A percentile compares a stretch with the other conserved stretches of the same genome.
These are phyloP conservation scores for Seira sanloemensis DNA, from an alignment of 2,888 invertebrate species.

Conservation along the genomic window DNA sequence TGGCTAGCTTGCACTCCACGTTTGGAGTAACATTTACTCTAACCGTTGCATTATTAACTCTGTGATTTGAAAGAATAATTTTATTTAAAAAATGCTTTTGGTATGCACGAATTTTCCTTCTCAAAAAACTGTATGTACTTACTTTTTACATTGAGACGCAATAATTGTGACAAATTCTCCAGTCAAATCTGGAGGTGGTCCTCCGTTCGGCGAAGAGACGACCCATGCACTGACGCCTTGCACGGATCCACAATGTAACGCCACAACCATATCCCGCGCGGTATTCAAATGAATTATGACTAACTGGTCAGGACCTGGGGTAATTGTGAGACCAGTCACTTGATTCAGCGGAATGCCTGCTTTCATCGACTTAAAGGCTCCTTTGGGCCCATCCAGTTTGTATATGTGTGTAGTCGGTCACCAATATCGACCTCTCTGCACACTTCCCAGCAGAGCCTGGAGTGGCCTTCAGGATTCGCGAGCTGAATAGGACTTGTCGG, in stretches of 20 bases:
- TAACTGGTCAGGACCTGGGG: constrained; percentile 90
- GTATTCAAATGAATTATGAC: constrained; percentile 90
- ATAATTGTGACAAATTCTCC: constrained; percentile 72
- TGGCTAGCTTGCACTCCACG: constrained; percentile 89
- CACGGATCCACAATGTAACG: constrained; percentile 78
- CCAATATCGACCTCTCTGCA: constrained; percentile 90
- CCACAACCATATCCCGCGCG: constrained; percentile 93
- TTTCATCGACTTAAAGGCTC: constrained; percentile 87
- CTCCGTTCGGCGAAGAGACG: constrained; percentile 66
- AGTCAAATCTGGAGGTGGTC: constrained; percentile 72
- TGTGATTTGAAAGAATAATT: constrained; percentile 76
- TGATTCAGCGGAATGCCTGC: constrained; percentile 88
- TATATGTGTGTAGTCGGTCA: constrained; percentile 91
- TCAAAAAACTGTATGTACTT: constrained; percentile 50
- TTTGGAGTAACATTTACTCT: constrained; percentile 83
- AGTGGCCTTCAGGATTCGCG: constrained; percentile 84
- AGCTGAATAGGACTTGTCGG: constrained; percentile 81
- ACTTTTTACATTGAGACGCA: constrained; percentile 70
- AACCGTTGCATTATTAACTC: constrained; percentile 83
- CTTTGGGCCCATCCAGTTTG: constrained; percentile 89
- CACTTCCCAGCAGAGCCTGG: constrained; percentile 75
- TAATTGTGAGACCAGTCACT: constrained; percentile 83
- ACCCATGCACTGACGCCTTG: constrained; percentile 73
- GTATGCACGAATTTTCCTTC: background rate
- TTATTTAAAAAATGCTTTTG: background rate